Conservation (phyloP, 2,797 vertebrate species). For the Rhynchonycteris naso region DNA sequence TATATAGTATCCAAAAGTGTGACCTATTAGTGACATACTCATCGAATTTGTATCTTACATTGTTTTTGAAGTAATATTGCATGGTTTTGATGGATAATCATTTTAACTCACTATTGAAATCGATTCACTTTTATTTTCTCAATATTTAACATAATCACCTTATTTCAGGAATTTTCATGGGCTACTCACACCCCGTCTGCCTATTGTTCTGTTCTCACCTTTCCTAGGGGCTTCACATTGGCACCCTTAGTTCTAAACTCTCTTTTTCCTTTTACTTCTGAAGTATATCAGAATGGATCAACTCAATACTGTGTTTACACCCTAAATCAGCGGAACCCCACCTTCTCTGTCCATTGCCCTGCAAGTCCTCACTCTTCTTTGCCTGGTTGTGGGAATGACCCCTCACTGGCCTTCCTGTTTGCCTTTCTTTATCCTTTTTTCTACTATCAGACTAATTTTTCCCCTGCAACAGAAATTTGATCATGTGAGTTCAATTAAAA, state of each 20-base stretch:
- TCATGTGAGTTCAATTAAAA: background rate
- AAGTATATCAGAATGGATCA: background rate
- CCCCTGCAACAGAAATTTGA: background rate
- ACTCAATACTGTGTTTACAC: background rate
- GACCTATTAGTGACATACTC: background rate
- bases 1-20: background rate
- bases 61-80: background rate
- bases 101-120: background rate
- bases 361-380: background rate
- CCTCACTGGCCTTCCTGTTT: background rate
- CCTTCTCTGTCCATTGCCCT: rapidly evolving
- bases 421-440: background rate
- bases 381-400: background rate
- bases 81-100: background rate
- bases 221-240: background rate
- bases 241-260: background rate
- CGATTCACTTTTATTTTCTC: background rate
- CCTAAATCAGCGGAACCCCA: background rate
- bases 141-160: background rate
- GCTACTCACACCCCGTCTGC: background rate
- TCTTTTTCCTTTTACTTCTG: background rate
- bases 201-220: background rate
- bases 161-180: background rate
- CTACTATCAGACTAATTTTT: background rate
- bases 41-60: slow-evolving; percentile 6